Evolutionary conservation across 1,140 invertebrate genomes (phyloP).

Genomic region (Triops longicaudatus): DNA sequence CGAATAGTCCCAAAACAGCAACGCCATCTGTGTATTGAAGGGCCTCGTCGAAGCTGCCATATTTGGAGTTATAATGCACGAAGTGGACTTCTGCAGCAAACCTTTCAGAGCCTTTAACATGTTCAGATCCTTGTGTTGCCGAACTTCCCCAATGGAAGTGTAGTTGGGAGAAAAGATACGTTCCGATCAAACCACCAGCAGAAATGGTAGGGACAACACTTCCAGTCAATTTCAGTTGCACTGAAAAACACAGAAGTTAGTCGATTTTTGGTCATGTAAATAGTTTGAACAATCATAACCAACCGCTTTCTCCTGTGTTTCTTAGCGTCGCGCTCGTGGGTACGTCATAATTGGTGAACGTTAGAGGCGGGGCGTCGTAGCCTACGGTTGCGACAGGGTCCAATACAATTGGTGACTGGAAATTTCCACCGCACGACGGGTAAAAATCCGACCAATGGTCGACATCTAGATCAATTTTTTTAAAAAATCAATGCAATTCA

Average conservation of each 20-base stretch:
- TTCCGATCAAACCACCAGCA: slow-evolving; percentile 56
- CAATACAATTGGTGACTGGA: slow-evolving; percentile 13
- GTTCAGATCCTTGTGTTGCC: slow-evolving; percentile 74
- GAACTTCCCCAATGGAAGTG: slow-evolving; percentile 82
- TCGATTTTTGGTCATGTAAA: too few species aligned
- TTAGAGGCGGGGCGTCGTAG: background rate
- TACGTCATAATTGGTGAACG: background rate
- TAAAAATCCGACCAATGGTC: background rate
- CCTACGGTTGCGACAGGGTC: background rate
- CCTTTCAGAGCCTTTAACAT: slow-evolving; percentile 61
- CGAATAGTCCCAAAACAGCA: slow-evolving; percentile 44
- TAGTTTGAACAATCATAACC: too few species aligned
- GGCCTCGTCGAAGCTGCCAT: slow-evolving; percentile 40
- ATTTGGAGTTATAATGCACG: slow-evolving; percentile 44
- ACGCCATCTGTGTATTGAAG: slow-evolving; percentile 42
- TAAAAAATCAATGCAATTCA: too few species aligned
- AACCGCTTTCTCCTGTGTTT: slow-evolving; percentile 7
- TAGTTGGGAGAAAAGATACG: slow-evolving; percentile 68
- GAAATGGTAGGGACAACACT: slow-evolving; percentile 29
- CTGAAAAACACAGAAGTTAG: slow-evolving; percentile 30
- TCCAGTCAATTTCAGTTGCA: slow-evolving; percentile 30
- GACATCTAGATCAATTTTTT: too few species aligned
- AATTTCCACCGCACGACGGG: background rate
- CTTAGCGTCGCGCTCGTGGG: background rate
- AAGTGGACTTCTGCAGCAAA: slow-evolving; percentile 45